Evolutionary conservation across 2,797 vertebrate species (phyloP), one percentile per base, ranked within the genome.

Genomic region (Hydrocynus forskahlii): DNA sequence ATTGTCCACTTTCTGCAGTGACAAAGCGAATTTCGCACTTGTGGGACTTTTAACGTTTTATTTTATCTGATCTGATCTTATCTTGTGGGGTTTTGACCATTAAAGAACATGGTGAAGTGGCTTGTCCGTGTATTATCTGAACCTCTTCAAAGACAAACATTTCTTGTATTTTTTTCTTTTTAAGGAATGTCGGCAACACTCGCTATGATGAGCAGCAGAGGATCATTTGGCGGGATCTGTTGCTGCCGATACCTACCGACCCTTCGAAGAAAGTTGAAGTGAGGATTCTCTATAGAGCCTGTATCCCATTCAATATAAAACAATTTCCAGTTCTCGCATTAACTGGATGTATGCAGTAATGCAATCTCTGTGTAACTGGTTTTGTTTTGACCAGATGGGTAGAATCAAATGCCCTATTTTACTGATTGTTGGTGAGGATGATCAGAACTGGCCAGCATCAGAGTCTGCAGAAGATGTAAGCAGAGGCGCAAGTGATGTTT

Each of bases 381-480:
- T 80, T 66, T 82, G 25, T 66, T 60, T 83, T 81, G 12, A 52
- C 19, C 85, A 94, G 94, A 71, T 94, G 76, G 92, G 92, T 17
- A 80, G 67, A 23, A 55, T 95, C 17, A 81, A 60, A 84, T 91
- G 92, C 87, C 94, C 94, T 73, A 75, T 95, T 78, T 16, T 95
- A 84, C 55, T 95, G 76, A 83, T 95, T 1, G 89, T 91, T 2
- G 93, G 91, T 1, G 91, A 94, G 54, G 94, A 95, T 50, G 94
- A 95, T 83, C 92, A 94, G 80, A 94, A 91, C 86, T 93, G 90
- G 89, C 89, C 93, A 0, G 14, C 92, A 2, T 0, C 17, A 0
- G 94, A 94, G 75, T 92, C 92, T 62, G 92, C 92, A n/a, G 7
- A 78, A 38, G 94, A 95, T 38, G 94, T 95, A 81, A 91, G 92